These are phyloP conservation scores for Autographa pulchrina DNA, from an alignment of 2,888 invertebrate genomes.

Conservation along the genomic window DNA sequence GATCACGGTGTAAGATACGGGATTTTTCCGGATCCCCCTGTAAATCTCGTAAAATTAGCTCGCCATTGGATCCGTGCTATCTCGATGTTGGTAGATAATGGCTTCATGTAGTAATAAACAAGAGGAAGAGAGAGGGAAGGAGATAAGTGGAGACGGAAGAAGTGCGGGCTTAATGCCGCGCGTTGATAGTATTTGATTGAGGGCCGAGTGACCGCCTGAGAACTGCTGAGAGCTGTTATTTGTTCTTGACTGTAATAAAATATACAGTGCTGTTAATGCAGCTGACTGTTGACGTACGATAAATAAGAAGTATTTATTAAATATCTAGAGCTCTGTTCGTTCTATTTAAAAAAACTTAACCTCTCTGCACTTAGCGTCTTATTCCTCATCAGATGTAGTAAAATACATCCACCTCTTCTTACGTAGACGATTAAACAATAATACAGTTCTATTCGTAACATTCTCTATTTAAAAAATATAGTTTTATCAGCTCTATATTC, in stretches of 20 bases:
- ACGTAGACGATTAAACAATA: too few relatives aligned
- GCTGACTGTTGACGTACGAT: too few relatives aligned
- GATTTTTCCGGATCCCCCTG: constrained; percentile 36
- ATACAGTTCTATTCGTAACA: too few relatives aligned
- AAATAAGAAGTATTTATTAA: too few relatives aligned
- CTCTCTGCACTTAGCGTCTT: too few relatives aligned
- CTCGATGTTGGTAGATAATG: constrained; percentile 70
- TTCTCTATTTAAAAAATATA: too few relatives aligned
- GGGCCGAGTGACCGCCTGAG: constrained; percentile 11
- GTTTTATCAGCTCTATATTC: constrained; percentile 63
- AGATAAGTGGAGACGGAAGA: constrained; percentile 61
- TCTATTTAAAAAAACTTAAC: too few relatives aligned
- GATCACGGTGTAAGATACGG: constrained; percentile 22
- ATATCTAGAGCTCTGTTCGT: too few relatives aligned
- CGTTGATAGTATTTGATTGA: constrained; percentile 44
- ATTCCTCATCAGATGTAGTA: too few relatives aligned
- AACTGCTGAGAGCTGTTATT: constrained; percentile 32
- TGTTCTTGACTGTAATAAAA: neutral
- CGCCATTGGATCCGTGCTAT: constrained; percentile 33
- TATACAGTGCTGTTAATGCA: too few relatives aligned
- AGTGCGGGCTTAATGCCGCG: constrained; percentile 51
- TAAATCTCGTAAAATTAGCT: constrained; percentile 61
- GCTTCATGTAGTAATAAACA: constrained; percentile 75
- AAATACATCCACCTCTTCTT: too few relatives aligned
- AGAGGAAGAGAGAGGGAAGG: constrained; percentile 36